These are phyloP conservation scores for Harpalus rufipes DNA, from an alignment of 2,888 invertebrate genomes.

Conservation along the genomic window DNA sequence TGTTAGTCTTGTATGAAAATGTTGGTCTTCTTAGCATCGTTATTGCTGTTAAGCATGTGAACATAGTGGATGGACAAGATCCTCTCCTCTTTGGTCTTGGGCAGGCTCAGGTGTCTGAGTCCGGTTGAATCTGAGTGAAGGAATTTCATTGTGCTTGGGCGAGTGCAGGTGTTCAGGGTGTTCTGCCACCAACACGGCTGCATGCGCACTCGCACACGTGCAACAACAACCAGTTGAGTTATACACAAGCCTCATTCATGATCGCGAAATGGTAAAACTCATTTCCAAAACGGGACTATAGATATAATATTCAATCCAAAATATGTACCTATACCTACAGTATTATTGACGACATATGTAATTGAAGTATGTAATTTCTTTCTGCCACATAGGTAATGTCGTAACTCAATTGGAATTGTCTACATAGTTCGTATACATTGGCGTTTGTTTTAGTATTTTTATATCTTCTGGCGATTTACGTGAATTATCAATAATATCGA, in stretches of 20 bases:
- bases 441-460: too few relatives aligned
- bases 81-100: neutral
- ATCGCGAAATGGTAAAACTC: neutral
- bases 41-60: neutral
- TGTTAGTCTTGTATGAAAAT: too few relatives aligned
- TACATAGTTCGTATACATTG: too few relatives aligned
- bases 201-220: slow-evolving; percentile 25
- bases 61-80: slow-evolving; percentile 1
- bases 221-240: neutral
- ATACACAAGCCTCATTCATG: slow-evolving; percentile 7
- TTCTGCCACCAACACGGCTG: slow-evolving; percentile 39
- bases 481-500: too few relatives aligned
- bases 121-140: slow-evolving; percentile 29
- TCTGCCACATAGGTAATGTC: too few relatives aligned
- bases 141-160: slow-evolving; percentile 59
- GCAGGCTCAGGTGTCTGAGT: slow-evolving; percentile 9
- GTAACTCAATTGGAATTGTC: too few relatives aligned
- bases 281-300: neutral
- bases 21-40: too few relatives aligned
- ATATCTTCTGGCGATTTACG: too few relatives aligned
- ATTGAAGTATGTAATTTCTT: too few relatives aligned
- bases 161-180: slow-evolving; percentile 54
- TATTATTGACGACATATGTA: neutral
- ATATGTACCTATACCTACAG: neutral
- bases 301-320: neutral